Base-by-base conservation (phyloP, 1,140 invertebrate genomes). In the Trissolcus basalis region DNA sequence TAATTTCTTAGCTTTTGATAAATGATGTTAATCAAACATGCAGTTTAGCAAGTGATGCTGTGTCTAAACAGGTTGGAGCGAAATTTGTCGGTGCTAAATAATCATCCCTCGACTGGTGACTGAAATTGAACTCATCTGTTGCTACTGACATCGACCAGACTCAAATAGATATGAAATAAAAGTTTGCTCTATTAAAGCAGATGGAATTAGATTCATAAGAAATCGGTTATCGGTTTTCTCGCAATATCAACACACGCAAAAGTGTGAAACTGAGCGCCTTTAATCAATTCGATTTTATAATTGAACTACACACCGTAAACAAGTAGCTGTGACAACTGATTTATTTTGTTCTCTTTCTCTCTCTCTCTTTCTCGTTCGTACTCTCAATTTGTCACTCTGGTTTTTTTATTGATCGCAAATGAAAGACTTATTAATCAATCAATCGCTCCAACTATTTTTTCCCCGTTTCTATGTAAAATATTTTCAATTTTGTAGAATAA, bases 231-330 rank as follows among this genome's bases (percentile, higher is more conserved):
- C 61, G 12, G 14, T 65, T 55, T 48, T 32, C 48, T 32, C 43
- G 19, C 53, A 50, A 48, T 55, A 50, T 56, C 53, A 33, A 43
- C 35, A 67, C 51, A 55, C 9, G 36, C n/a, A 48, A 33, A 35
- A 43, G 43, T 51, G 45, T 50, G 53, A 56, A 58, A 67, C 56
- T 67, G 63, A 50, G 49, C 8, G n/a, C 43, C 47, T 68, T 68
- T 45, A 68, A 58, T 68, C 51, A 68, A 59, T 56, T 27, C 19
- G 19, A 6, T 27, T 27, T 27, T 27, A 16, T 65, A 65, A 65
- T 55, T 48, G 61, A 55, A 55, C n/a, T 19, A 27, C 19, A 27
- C 39, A 9, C 27, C 13, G 7, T 35, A 65, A 55, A 55, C 32
- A 48, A n/a, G 41, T 8, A 36, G 27, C 12, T 27, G 47, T 41